A percentile compares a stretch with the other conserved stretches of the same genome.
phyloP scores from a whole-genome alignment of 2,113 vertebrate species.

The Catharus minimus region DNA sequence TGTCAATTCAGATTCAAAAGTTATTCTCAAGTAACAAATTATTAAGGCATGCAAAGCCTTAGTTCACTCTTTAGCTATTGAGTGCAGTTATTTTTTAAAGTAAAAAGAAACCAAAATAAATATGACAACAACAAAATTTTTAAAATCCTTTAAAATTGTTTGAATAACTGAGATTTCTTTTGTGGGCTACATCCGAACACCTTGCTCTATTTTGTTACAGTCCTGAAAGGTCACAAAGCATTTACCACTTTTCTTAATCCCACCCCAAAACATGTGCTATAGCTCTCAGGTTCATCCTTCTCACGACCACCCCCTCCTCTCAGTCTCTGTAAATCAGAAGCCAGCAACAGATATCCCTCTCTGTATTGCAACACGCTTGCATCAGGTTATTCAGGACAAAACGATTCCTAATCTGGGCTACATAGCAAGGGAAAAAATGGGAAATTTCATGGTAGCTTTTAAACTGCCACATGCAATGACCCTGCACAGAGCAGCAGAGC shows the following conservation, averaged over 20 bases:
- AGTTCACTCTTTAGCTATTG: neutral
- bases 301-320: neutral
- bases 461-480: neutral
- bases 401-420: neutral
- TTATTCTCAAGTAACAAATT: neutral
- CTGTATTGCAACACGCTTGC: neutral
- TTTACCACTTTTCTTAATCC: neutral
- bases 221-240: neutral
- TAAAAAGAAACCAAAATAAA: neutral
- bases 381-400: neutral
- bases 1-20: neutral
- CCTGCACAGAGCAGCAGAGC: neutral
- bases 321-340: neutral
- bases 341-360: neutral
- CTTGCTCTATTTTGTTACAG: neutral
- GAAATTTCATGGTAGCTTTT: neutral
- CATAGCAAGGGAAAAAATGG: neutral
- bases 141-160: neutral
- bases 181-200: neutral
- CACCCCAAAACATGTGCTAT: rapidly evolving
- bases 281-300: neutral
- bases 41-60: neutral
- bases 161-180: neutral
- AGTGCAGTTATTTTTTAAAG: neutral
- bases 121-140: neutral